Conservation (phyloP, 1,140 invertebrate genomes). For the Drosophila nikananu region DNA sequence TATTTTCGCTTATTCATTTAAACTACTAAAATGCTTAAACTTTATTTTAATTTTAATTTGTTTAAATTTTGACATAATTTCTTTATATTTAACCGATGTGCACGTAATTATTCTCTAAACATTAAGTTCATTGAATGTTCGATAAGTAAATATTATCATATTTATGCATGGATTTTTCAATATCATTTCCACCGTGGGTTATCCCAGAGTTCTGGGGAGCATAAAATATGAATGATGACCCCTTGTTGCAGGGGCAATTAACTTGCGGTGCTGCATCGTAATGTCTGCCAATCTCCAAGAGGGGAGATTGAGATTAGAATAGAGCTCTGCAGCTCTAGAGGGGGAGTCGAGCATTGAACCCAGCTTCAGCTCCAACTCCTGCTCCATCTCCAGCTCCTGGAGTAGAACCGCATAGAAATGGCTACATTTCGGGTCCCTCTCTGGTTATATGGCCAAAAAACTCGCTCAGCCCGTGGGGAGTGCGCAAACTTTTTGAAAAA, state of each 20-base stretch:
- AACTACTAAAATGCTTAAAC: too few relatives aligned
- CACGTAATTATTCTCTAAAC: background rate
- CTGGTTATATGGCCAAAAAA: constrained; percentile 57
- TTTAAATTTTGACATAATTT: too few relatives aligned
- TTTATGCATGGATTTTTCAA: background rate
- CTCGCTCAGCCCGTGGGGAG: constrained; percentile 56
- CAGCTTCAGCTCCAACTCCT: background rate
- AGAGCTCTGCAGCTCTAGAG: background rate
- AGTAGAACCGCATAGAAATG: constrained; percentile 56
- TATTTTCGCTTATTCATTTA: background rate
- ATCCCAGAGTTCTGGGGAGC: background rate
- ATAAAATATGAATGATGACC: constrained; percentile 63
- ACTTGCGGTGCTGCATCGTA: constrained; percentile 40
- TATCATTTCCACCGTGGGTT: background rate
- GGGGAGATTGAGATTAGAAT: constrained; percentile 49
- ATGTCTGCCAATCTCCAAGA: constrained; percentile 32
- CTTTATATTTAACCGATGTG: too few relatives aligned
- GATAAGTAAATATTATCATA: background rate
- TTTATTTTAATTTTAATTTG: background rate
- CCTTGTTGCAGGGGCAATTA: constrained; percentile 60
- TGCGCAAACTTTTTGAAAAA: constrained; percentile 72
- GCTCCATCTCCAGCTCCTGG: constrained; percentile 2
- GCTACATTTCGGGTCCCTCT: constrained; percentile 47
- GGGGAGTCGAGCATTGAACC: constrained; percentile 60
- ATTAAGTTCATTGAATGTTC: background rate